phyloP scores from a whole-genome alignment of 2,113 vertebrate genomes.

The Malurus cyaneus region DNA sequence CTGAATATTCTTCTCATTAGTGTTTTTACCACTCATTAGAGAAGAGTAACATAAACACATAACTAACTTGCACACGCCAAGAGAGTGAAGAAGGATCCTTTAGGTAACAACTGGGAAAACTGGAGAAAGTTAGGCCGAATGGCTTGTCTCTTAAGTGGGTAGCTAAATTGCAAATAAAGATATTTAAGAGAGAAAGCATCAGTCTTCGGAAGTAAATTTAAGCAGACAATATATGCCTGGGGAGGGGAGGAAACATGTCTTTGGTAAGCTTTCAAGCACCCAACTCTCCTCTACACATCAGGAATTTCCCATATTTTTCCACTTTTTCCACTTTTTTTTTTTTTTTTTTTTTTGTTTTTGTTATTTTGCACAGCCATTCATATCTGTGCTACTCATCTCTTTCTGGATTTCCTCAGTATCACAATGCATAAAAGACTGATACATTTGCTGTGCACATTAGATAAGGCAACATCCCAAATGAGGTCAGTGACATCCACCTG shows the following conservation, averaged over 20 bases:
- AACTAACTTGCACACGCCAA: neutral
- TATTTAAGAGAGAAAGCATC: neutral
- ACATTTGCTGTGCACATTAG: neutral
- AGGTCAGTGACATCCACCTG: neutral
- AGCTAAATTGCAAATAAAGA: neutral
- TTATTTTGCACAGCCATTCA: neutral
- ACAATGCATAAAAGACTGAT: neutral
- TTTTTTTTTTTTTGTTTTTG: too few species aligned
- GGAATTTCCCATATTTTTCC: neutral
- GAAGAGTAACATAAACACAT: neutral
- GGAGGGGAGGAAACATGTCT: fast-evolving
- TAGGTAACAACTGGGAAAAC: neutral
- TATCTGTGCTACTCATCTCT: neutral
- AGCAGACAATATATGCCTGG: neutral
- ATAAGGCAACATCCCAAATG: neutral
- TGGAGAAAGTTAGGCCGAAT: neutral
- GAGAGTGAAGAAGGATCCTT: neutral
- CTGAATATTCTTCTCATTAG: neutral
- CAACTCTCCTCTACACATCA: neutral
- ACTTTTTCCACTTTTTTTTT: too few species aligned
- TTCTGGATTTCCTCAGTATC: neutral
- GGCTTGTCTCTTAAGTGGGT: neutral
- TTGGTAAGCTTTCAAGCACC: neutral
- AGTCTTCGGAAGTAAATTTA: neutral
- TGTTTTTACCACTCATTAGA: neutral